Conservation (phyloP, 2,888 invertebrate species). For the Xestobium rufovillosum region DNA sequence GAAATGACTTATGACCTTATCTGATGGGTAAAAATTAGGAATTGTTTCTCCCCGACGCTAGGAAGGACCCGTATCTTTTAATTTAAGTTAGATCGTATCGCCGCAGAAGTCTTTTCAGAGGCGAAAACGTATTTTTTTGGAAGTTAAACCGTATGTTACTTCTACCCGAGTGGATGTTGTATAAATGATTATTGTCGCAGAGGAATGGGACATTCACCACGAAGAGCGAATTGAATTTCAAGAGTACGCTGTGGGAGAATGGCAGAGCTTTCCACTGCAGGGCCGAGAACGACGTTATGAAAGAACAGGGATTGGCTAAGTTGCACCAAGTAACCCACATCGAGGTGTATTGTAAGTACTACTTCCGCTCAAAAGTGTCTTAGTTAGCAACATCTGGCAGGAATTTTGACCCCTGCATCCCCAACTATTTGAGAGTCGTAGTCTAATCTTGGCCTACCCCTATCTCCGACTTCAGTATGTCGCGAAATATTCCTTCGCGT, state of each 20-base stretch:
- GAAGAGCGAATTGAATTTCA: conserved; percentile 68
- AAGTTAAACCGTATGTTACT: too few species aligned
- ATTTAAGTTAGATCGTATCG: conserved; percentile 28
- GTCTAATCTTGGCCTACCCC: too few species aligned
- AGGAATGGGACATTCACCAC: conserved; percentile 76
- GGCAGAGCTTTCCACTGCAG: conserved; percentile 71
- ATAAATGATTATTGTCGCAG: too few species aligned
- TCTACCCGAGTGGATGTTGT: too few species aligned
- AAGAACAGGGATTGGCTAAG: conserved; percentile 64
- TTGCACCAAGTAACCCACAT: conserved; percentile 63
- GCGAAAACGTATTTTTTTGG: too few species aligned
- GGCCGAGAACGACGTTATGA: conserved; percentile 74
- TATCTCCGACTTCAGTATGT: too few species aligned
- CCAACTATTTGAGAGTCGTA: too few species aligned
- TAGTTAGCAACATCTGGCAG: conserved; percentile 5
- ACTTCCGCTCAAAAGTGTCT: conserved; percentile 4
- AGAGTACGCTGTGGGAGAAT: conserved; percentile 75
- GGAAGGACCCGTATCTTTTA: conserved; percentile 27
- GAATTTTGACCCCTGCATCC: too few species aligned
- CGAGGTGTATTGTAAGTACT: conserved; percentile 84
- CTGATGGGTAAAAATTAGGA: too few species aligned
- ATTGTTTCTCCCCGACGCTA: too few species aligned
- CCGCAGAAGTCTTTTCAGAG: conserved; percentile 22
- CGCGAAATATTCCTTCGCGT: too few species aligned
- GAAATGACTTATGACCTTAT: too few species aligned